Evolutionary conservation across 2,797 vertebrate species (phyloP), one percentile per base, ranked within the genome.

Genomic region (Melanotaenia nigrans): DNA sequence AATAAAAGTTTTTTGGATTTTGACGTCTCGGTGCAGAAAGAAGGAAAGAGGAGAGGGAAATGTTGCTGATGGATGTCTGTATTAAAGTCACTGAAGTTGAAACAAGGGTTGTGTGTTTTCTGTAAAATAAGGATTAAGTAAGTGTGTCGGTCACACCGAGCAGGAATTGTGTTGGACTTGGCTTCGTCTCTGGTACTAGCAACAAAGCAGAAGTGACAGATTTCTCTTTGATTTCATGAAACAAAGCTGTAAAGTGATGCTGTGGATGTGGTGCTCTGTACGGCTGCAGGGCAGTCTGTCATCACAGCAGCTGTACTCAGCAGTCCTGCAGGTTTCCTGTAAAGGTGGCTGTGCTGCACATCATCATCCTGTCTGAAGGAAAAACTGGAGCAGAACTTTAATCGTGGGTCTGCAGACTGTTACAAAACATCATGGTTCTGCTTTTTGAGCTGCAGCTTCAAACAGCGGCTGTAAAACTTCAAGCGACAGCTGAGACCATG

Each of bases 151-250:
- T 79, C 73, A 74, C 82, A 77, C 56, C 42, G 38, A 64, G 69
- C 62, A 76, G 74, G 68, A 74, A 73, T 65, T 1, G 8, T 83
- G 82, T 90, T 90, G 84, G 70, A 81, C 61, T 87, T 88, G 86
- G 87, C 81, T 66, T 2, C 1, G 66, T 67, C 65, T 86, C 63
- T 14, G 10, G 38, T 7, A 25, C 70, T 68, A 78, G 61, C 55
- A 32, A 24, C 20, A 47, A 32, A 73, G 28, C 61, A 73, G 13
- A 67, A 16, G 56, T 8, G 40, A 77, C 40, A 42, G 40, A 42
- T 42, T 42, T 14, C 40, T 42, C 40, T 71, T 60, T 53, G 65
- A 55, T 80, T 69, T 47, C 30, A 56, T 64, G 71, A 61, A 54
- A 61, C 49, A 32, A 57, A 47, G 76, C 20, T 3, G 8, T 13